Base-by-base conservation (phyloP, 2,888 invertebrate genomes). In the Agonopterix arenella region DNA sequence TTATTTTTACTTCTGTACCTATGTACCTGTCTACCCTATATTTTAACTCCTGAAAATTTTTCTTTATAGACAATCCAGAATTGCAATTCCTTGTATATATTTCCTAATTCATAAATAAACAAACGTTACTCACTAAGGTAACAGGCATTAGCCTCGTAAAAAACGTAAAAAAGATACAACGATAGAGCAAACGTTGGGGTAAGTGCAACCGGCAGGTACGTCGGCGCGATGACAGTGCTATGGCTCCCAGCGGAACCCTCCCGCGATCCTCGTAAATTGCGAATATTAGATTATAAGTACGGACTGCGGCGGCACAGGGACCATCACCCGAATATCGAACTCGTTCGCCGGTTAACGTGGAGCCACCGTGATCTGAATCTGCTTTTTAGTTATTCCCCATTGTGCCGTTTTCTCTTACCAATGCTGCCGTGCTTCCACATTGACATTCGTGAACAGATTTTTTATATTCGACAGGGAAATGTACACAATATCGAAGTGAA, bases 261-360 rank as follows among this genome's bases (percentile, higher is more conserved):
- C 73, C 71, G 79, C 79, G 84, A 84, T 83, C 84, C 85, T 80
- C 84, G 84, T 86, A 85, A 86, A 88, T 88, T 88, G 84, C 83
- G 83, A 85, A 86, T 88, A 88, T 88, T 88, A 88, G 85, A 88
- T 88, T 85, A 88, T 86, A 86, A 88, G 85, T 84, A 80, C 82
- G 80, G 79, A 76, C 75, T 80, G 85, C 79, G 83, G 82, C 72
- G 68, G 67, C 75, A 59, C 71, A 61, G 83, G 84, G 76, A 75
- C 84, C 80, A 84, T 85, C 84, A 81, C 68, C 71, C 71, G 76
- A 81, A 80, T 78, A 79, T 81, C 81, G 78, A 83, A 78, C 83
- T 79, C 80, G 77, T 74, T 78, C 78, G 66, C 62, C 51, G 71
- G 67, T 80, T 80, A 77, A 74, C 80, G 70, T 67, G 64, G 68